A percentile compares a stretch with the other conserved stretches of the same genome.
phyloP scores from a whole-genome alignment of 2,888 invertebrate genomes.

The Trimorus sp. region DNA sequence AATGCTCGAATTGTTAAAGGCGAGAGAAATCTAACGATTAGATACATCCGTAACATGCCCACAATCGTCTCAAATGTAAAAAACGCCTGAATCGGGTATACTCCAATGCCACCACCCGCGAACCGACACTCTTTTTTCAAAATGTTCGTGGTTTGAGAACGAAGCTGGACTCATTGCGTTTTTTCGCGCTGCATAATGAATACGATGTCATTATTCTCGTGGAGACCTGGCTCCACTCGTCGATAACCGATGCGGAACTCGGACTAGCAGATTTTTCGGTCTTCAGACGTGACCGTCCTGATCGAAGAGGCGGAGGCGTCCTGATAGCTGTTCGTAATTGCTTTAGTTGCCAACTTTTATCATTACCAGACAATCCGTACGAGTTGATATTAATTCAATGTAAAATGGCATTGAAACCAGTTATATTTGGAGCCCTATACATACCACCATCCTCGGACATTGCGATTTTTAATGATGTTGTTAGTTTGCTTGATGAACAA shows the following conservation, averaged over 20 bases:
- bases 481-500: neutral
- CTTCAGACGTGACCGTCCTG: neutral
- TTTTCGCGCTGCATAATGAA: neutral
- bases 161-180: no score
- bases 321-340: constrained; percentile 2
- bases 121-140: neutral
- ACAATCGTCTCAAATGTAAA: no score
- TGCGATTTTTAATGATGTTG: neutral
- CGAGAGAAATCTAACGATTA: no score
- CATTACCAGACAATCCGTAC: neutral
- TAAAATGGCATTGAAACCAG: neutral
- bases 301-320: neutral
- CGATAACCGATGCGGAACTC: neutral
- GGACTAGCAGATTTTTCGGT: neutral
- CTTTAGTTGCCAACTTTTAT: neutral
- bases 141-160: no score
- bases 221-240: neutral
- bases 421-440: neutral
- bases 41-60: no score
- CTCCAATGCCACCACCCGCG: no score
- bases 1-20: no score
- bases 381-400: neutral
- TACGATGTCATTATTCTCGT: constrained; percentile 4
- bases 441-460: neutral
- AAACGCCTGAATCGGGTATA: no score